Evolutionary conservation across 2,888 invertebrate species (phyloP), one percentile per base, ranked within the genome.

Genomic region (Pedicia rivosa): DNA sequence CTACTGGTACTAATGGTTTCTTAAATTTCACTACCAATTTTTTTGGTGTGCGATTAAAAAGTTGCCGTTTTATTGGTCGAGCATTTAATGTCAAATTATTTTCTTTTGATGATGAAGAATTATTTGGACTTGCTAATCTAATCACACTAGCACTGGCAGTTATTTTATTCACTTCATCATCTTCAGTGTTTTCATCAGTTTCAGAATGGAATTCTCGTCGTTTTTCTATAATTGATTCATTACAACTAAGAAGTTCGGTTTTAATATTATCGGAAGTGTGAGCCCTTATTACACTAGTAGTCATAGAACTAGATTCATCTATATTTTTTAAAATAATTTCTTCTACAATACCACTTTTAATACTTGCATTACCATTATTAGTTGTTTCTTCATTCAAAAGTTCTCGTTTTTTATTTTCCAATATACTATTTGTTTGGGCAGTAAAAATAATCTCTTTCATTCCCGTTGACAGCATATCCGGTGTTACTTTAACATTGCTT

Each of bases 11-110:
- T 16, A 42, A 26, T 24, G 45, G 43, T 34, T 42, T 42, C 13
- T 57, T 61, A 46, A 57, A 55, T 47, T 61, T 61, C 36, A 61
- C 59, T 42, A 59, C 50, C 38, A 61, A 49, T 46, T 53, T 53
- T 47, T 59, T 55, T 8, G 57, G 50, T 25, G 48, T 48, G 27
- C 48, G 50, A 39, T 50, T 52, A 7, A 44, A 31, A 20, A 46
- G 48, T 9, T 50, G 48, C 4, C n/a, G n/a, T n/a, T n/a, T 15
- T 6, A 13, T 9, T 7, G 19, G 4, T 6, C 10, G 3, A 12
- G 32, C 14, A n/a, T 8, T 32, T 3, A 19, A 20, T 32, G 20
- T 13, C 19, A n/a, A n/a, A n/a, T n/a, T n/a, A n/a, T 13, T 32
- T 2, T 13, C 13, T 14, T 14, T 33, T 15, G 24, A 12, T 3